These are phyloP conservation scores for Archilochus colubris DNA, from an alignment of 2,113 vertebrate genomes.

Conservation along the genomic window DNA sequence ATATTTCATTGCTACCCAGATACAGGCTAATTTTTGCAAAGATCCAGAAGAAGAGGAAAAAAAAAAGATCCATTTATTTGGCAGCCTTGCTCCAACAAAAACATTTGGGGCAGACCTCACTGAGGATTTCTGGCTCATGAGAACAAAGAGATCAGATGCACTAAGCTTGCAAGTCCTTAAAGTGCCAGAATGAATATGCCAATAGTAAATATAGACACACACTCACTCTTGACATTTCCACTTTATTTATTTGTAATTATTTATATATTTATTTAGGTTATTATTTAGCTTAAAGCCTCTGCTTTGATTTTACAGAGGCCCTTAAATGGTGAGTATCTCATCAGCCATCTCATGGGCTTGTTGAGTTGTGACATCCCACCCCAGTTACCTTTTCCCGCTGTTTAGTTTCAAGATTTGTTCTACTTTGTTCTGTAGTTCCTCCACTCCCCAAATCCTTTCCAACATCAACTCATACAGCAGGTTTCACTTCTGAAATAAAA, in stretches of 20 bases:
- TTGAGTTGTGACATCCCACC: background rate
- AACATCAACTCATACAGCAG: background rate
- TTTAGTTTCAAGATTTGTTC: background rate
- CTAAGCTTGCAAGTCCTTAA: background rate
- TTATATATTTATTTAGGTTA: background rate
- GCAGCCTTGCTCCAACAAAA: background rate
- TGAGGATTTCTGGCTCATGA: background rate
- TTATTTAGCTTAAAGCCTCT: background rate
- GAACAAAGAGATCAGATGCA: background rate
- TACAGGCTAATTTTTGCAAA: too few relatives aligned
- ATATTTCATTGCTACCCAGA: background rate
- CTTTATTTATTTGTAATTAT: background rate
- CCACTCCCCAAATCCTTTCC: background rate
- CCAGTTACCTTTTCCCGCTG: background rate
- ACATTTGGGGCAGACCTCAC: background rate
- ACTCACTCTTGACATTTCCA: background rate
- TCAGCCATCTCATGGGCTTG: background rate
- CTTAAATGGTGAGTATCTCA: background rate
- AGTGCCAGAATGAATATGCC: background rate
- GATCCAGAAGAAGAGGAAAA: too few relatives aligned
- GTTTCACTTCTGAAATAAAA: background rate
- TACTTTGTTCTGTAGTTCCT: background rate
- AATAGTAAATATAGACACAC: background rate
- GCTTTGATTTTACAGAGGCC: background rate
- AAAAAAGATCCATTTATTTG: background rate